Evolutionary conservation across 1,140 invertebrate species (phyloP).

Genomic region (Belonocnema kinseyi): DNA sequence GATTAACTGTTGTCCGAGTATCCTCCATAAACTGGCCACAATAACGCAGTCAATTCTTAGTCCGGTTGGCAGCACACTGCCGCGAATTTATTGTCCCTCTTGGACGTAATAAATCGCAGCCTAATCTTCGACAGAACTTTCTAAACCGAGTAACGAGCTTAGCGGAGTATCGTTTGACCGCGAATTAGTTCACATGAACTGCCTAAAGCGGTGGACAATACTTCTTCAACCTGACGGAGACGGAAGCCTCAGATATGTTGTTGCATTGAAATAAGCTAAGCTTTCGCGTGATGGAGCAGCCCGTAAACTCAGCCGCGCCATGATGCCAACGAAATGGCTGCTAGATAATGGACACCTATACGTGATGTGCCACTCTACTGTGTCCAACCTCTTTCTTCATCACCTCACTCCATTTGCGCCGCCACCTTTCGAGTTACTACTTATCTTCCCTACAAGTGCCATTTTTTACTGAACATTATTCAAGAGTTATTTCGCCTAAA

Average conservation of each 20-base stretch:
- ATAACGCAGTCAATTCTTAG: slow-evolving; percentile 47
- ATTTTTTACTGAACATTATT: background rate
- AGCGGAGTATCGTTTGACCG: slow-evolving; percentile 60
- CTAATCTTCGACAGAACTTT: slow-evolving; percentile 64
- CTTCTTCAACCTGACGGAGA: slow-evolving; percentile 58
- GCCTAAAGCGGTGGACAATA: slow-evolving; percentile 60
- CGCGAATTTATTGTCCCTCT: slow-evolving; percentile 47
- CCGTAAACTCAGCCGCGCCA: slow-evolving; percentile 69
- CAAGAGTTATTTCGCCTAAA: too few species aligned
- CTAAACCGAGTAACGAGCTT: slow-evolving; percentile 38
- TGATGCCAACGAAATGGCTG: slow-evolving; percentile 69
- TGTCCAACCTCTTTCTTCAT: slow-evolving; percentile 46
- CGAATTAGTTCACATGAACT: slow-evolving; percentile 55
- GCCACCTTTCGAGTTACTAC: background rate
- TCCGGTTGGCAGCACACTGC: slow-evolving; percentile 17
- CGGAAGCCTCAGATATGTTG: slow-evolving; percentile 72
- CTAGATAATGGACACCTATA: slow-evolving; percentile 68
- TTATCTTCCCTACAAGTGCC: background rate
- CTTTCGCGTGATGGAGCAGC: slow-evolving; percentile 69
- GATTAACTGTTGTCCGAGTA: slow-evolving; percentile 55
- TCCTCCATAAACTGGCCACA: slow-evolving; percentile 47
- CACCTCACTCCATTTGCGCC: slow-evolving; percentile 29
- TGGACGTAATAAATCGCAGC: slow-evolving; percentile 56
- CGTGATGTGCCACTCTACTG: slow-evolving; percentile 46
- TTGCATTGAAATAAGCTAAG: slow-evolving; percentile 74